Conservation (phyloP, 2,888 invertebrate species). For the Eumerus sabulonum region DNA sequence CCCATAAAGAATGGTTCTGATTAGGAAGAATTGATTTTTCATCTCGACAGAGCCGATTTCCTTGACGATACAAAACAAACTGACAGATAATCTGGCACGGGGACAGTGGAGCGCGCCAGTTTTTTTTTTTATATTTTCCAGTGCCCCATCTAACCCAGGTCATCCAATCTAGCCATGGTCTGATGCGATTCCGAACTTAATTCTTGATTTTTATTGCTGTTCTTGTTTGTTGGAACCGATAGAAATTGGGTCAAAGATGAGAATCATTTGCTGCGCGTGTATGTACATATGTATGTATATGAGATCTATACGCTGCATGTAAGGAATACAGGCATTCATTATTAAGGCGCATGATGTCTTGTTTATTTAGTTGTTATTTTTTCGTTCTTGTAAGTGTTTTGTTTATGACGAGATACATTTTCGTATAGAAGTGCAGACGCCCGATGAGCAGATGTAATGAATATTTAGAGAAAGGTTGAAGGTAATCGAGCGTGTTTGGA, state of each 20-base stretch:
- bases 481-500: no score
- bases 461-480: no score
- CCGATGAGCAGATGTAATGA: no score
- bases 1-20: slow-evolving; percentile 23
- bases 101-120: slow-evolving; percentile 12
- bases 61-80: neutral
- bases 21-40: slow-evolving; percentile 43
- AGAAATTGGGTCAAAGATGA: slow-evolving; percentile 26
- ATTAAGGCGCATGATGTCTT: slow-evolving; percentile 10
- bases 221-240: slow-evolving; percentile 23
- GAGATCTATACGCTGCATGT: neutral
- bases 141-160: no score
- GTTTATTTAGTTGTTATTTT: slow-evolving; percentile 16
- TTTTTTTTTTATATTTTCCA: slow-evolving; percentile 21
- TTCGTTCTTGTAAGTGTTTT: neutral
- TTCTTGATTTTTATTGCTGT: slow-evolving; percentile 40
- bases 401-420: slow-evolving; percentile 18
- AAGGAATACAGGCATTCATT: neutral
- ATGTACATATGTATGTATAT: no score
- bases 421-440: neutral
- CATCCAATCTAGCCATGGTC: slow-evolving; percentile 21
- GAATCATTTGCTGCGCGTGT: neutral
- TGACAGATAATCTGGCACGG: slow-evolving; percentile 35
- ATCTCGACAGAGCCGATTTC: slow-evolving; percentile 30
- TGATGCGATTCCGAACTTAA: slow-evolving; percentile 34